Evolutionary conservation across 1,140 invertebrate species (phyloP), one percentile per base, ranked within the genome.

Genomic region (Drosophila watanabei): DNA sequence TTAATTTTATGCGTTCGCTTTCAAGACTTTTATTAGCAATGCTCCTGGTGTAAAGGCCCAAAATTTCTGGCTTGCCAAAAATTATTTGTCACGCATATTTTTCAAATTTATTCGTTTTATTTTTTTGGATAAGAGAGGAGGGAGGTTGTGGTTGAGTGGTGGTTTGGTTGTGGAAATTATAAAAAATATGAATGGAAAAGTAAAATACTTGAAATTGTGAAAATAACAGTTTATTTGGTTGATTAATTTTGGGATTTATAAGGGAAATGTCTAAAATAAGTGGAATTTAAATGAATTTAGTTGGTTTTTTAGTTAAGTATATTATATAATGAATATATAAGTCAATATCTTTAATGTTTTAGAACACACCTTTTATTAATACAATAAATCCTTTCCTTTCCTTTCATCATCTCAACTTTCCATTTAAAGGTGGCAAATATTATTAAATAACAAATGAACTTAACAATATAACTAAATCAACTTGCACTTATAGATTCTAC

Each of bases 21-120:
- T 52, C 59, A 63, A 54, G 52, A 66, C 75, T 90, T 90, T 90
- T 80, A 90, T 90, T 90, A 76, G 72, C 58, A 24, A 18, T 28
- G 33, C 20, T 4, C 20, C 62, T 35, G 20, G 10, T 46, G 18
- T 20, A 28, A n/a, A n/a, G n/a, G n/a, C 8, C 69, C 35, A 60
- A 68, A 61, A 73, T 52, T 60, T 51, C 30, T 51, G 70, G 37
- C 68, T 43, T 73, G 70, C 39, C 57, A 75, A 75, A n/a, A 75
- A 75, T 80, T 68, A 75, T 82, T 82, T 82, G 73, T 62, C 65
- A 82, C 79, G 58, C 72, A 72, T 66, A 57, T 76, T 63, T 75
- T 54, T 77, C 43, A 66, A 75, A 75, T 54, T 75, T 63, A 54
- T 54, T 48, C 10, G 35, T 16, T 48, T n/a, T 24, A n/a, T 37